These are phyloP conservation scores for Gracilinanus agilis DNA, from an alignment of 2,113 vertebrate species.

Conservation along the genomic window DNA sequence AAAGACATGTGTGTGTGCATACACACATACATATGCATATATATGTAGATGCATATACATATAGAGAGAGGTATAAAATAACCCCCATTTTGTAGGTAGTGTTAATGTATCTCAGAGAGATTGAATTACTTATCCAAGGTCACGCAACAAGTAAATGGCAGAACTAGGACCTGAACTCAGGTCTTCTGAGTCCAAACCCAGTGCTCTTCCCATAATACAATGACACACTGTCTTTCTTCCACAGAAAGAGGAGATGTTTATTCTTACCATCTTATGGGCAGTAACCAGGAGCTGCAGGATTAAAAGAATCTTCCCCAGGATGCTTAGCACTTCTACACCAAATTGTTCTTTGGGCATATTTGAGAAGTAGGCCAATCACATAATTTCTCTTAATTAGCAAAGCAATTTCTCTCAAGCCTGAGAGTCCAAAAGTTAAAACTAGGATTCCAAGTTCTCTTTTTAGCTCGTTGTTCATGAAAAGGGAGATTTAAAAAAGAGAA, in stretches of 20 bases:
- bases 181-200: not conserved
- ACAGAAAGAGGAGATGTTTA: not conserved
- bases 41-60: not conserved
- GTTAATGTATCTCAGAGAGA: not conserved
- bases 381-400: slow-evolving; percentile 66
- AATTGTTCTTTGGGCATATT: slow-evolving; percentile 56
- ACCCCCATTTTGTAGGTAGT: not conserved
- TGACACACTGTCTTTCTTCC: not conserved
- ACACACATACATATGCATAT: no score
- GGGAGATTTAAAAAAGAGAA: not conserved
- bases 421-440: slow-evolving; percentile 34
- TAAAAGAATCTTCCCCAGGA: not conserved
- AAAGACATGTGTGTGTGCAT: no score
- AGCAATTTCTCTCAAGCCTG: slow-evolving; percentile 20
- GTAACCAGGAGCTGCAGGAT: not conserved
- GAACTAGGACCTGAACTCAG: not conserved
- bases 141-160: not conserved
- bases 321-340: not conserved
- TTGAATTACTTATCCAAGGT: not conserved
- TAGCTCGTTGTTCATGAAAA: not conserved
- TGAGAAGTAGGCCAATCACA: slow-evolving; percentile 42
- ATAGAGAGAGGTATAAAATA: not conserved
- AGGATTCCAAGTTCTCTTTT: slow-evolving; percentile 21
- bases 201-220: not conserved
- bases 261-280: not conserved